A percentile compares a stretch with the other conserved stretches of the same genome.
Conservation (phyloP, 2,888 invertebrate genomes). For the Lottia gigantea region DNA sequence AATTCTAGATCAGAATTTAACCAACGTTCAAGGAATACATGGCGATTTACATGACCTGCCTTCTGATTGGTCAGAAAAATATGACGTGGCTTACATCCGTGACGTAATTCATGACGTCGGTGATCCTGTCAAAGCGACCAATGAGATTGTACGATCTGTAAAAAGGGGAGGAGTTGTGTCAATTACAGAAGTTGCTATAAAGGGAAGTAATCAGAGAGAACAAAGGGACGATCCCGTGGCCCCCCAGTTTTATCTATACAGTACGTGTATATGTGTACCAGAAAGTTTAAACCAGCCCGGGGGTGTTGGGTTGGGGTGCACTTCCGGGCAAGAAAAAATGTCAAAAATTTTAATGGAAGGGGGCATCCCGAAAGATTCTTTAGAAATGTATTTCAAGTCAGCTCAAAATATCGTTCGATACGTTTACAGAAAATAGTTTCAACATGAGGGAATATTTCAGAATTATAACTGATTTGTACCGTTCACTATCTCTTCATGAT, state of each 20-base stretch:
- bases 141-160: background rate
- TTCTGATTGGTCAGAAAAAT: background rate
- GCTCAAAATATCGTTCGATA: too few relatives aligned
- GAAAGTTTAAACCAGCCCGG: background rate
- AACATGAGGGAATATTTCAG: too few relatives aligned
- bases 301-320: background rate
- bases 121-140: background rate
- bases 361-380: background rate
- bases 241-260: background rate
- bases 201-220: background rate
- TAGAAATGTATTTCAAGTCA: background rate
- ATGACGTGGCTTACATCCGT: background rate
- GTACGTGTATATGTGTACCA: background rate
- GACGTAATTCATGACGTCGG: background rate
- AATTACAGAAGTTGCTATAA: background rate
- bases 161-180: background rate
- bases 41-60: background rate
- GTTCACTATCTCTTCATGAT: too few relatives aligned
- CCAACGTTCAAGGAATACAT: background rate
- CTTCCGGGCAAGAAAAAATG: background rate
- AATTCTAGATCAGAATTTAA: background rate
- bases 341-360: background rate
- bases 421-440: too few relatives aligned
- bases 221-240: background rate
- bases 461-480: too few relatives aligned